A percentile compares a stretch with the other conserved stretches of the same genome.
These are phyloP conservation scores for Larimichthys polyactis DNA, from an alignment of 2,113 vertebrate species.

Conservation along the genomic window DNA sequence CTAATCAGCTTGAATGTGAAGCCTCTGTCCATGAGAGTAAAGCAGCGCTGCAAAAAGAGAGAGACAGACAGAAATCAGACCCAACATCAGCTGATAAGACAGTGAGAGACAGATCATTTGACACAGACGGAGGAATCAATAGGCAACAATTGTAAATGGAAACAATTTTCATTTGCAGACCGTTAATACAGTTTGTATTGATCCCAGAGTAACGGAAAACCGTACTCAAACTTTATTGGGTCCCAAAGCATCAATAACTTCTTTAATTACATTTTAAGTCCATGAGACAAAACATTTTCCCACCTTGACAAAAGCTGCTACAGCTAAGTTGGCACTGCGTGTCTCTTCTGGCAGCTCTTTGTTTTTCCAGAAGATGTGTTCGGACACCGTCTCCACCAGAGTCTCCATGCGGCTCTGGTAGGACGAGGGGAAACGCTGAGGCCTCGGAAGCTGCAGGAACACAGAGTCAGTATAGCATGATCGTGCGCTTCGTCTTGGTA, in stretches of 20 bases:
- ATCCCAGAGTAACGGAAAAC: constrained; percentile 18
- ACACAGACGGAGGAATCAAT: constrained; percentile 37
- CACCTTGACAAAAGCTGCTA: constrained; percentile 95
- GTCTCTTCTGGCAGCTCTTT: constrained; percentile 92
- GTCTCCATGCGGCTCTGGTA: constrained; percentile 91
- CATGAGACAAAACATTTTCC: not conserved
- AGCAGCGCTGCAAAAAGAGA: constrained; percentile 87
- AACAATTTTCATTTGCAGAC: constrained; percentile 28
- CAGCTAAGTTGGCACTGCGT: constrained; percentile 91
- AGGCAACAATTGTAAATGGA: constrained; percentile 5
- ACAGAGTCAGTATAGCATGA: not conserved
- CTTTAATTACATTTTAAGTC: not conserved
- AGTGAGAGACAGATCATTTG: constrained; percentile 27
- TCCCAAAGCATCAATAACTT: not conserved
- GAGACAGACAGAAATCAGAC: constrained; percentile 15
- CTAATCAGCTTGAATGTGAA: constrained; percentile 95
- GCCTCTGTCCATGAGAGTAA: constrained; percentile 97
- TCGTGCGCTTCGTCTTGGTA: too few species aligned
- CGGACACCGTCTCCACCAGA: constrained; percentile 90
- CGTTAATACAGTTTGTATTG: constrained; percentile 25
- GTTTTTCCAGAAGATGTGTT: constrained; percentile 95
- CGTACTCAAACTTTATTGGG: not conserved
- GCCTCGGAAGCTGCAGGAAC: constrained; percentile 86
- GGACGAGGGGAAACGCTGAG: constrained; percentile 92
- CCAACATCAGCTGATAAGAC: constrained; percentile 28